Conservation (phyloP, 2,888 invertebrate genomes). For the Sphaerophoria taeniata region DNA sequence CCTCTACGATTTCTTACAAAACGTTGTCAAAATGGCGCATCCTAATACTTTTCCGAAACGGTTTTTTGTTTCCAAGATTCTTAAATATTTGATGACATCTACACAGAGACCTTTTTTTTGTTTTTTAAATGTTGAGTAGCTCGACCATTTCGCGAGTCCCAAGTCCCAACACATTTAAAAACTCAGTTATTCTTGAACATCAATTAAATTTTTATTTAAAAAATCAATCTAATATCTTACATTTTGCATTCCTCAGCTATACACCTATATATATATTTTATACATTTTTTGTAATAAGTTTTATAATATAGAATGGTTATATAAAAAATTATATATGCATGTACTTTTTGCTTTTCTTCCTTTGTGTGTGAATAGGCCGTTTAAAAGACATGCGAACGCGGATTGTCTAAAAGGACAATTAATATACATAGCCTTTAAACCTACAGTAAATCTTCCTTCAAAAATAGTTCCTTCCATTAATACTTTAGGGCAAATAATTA, state of each 20-base stretch:
- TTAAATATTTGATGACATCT: no score
- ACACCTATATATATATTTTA: slow-evolving; percentile 31
- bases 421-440: slow-evolving; percentile 42
- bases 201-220: slow-evolving; percentile 64
- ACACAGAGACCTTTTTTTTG: no score
- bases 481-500: slow-evolving; percentile 14
- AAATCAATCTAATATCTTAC: slow-evolving; percentile 64
- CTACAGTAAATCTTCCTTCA: slow-evolving; percentile 71
- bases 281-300: slow-evolving; percentile 25
- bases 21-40: no score
- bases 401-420: slow-evolving; percentile 69
- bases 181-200: slow-evolving; percentile 34
- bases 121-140: no score
- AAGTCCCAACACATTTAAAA: neutral
- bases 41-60: no score
- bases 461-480: slow-evolving; percentile 62
- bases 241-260: slow-evolving; percentile 59
- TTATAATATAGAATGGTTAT: slow-evolving; percentile 37
- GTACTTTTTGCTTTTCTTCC: slow-evolving; percentile 23
- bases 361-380: slow-evolving; percentile 49
- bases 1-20: no score
- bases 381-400: slow-evolving; percentile 48
- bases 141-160: neutral
- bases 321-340: slow-evolving; percentile 60
- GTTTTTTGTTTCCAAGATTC: no score